Evolutionary conservation across 2,113 vertebrate species (phyloP), one percentile per base, ranked within the genome.

Genomic region (Podarcis raffonei): DNA sequence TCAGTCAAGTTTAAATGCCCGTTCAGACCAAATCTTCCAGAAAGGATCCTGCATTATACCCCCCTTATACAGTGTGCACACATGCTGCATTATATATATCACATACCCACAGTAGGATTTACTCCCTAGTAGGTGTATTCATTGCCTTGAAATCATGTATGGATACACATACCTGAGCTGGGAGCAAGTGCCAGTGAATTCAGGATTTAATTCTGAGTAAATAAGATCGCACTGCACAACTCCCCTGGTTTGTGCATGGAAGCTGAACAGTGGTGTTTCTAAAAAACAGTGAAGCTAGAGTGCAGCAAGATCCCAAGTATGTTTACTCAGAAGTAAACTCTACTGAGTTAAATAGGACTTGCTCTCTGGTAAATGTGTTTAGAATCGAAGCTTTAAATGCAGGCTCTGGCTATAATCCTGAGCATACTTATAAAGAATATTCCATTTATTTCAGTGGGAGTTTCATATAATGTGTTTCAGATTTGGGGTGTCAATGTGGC

Each of bases 1-100:
- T 20, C 53, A 89, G 30, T n/a, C 79, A 72, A 32, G 48, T 79
- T 91, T 91, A 57, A 83, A 80, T 78, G 89, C 86, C 62, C 87
- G 0, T 32, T 27, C 6, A 8, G n/a, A 79, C 48, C 11, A 53
- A 27, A 15, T 48, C 12, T 30, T 16, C 30, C 79, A 35, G 59
- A 81, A 23, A 37, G 57, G 22, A 65, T 35, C 59, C 59, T 23
- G 9, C 20, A 37, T 25, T 62, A 20, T n/a, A 62, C 15, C 13
- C n/a, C 68, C 30, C 11, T 71, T 30, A 27, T 71, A 71, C n/a
- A 30, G 76, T 74, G 89, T 76, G 3, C 25, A n/a, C 0, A 3
- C 9, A 39, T 16, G 39, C 32, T 32, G 53, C 30, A 25, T 22
- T 22, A 25, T 53, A 53, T 53, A 23, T 30, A 3, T 57, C 68